phyloP scores from a whole-genome alignment of 2,113 vertebrate genomes.

The Melanerpes formicivorus region DNA sequence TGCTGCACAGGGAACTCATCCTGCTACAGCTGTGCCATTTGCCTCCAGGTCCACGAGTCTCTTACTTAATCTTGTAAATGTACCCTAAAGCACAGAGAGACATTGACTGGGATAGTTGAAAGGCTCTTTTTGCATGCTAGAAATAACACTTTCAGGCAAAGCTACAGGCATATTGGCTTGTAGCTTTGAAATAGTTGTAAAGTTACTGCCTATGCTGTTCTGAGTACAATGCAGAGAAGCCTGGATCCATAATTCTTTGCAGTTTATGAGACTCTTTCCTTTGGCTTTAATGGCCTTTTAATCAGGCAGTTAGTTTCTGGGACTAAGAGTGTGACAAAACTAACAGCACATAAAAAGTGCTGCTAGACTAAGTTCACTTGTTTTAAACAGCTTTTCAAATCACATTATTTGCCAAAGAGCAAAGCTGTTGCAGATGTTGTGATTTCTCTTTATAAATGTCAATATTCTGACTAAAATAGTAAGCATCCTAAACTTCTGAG shows the following conservation, averaged over 20 bases:
- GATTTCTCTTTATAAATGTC: neutral
- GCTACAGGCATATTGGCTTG: neutral
- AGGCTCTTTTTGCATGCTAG: neutral
- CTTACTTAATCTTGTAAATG: neutral
- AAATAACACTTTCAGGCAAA: neutral
- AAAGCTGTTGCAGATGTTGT: neutral
- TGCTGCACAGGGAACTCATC: neutral
- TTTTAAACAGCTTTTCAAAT: neutral
- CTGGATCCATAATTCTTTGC: neutral
- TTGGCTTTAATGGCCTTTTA: neutral
- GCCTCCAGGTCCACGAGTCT: neutral
- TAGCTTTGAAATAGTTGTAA: neutral
- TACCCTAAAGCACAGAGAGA: neutral
- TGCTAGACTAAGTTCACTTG: neutral
- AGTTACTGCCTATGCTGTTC: neutral
- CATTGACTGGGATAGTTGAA: neutral
- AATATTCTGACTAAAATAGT: neutral
- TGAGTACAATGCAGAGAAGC: neutral
- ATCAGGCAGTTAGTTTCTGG: neutral
- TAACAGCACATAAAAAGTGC: neutral
- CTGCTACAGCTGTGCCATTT: fast-evolving
- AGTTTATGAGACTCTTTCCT: neutral
- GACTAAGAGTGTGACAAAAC: neutral
- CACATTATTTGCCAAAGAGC: neutral
- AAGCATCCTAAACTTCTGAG: neutral